Base-by-base conservation (phyloP, 1,140 invertebrate species). In the Tetramorium parvispinum region DNA sequence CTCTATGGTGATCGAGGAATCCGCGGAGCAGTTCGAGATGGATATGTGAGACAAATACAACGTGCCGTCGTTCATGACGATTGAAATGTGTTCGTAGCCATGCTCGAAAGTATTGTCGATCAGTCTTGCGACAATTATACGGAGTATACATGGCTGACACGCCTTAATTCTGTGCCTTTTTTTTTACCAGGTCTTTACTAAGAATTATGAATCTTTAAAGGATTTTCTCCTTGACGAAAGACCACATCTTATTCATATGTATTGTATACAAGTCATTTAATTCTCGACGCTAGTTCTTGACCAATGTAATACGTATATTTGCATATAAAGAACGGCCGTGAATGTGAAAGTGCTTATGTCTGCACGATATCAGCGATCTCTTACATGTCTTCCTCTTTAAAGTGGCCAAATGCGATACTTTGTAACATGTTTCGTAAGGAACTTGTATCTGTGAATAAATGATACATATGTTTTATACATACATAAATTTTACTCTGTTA, bases 21-120 rank as follows among this genome's bases (percentile, higher is more conserved):
- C 89, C 46, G 73, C 91, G 10, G 93, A 94, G 57, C 93, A 94
- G 53, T 94, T 94, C 79, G 91, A 93, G 53, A 94, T 94, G 93
- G 94, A 94, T 40, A 94, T 94, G 93, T 94, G 87, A 93, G 16
- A n/a, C 4, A 85, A 87, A 63, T 27, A 8, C 24, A 59, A 61
- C 10, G 40, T 75, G 11, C 27, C n/a, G 10, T 59, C 27, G 61
- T 46, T 43, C n/a, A 57, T 43, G 37, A 53, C 27, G 32, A 83
- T 85, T 32, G 53, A 27, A 37, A 88, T 89, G 81, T 91, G 87
- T 91, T 93, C 57, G 85, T 49, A 57, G 53, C 21, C 61, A 82
- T 57, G 27, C 18, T 21, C 40, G 27, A 59, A 5, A 75, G 13
- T 18, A 66, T 66, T 68, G 61, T 73, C 37, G 24, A 71, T 75